Conservation (phyloP, 2,888 invertebrate genomes). For the Tolmerus cingulatus region DNA sequence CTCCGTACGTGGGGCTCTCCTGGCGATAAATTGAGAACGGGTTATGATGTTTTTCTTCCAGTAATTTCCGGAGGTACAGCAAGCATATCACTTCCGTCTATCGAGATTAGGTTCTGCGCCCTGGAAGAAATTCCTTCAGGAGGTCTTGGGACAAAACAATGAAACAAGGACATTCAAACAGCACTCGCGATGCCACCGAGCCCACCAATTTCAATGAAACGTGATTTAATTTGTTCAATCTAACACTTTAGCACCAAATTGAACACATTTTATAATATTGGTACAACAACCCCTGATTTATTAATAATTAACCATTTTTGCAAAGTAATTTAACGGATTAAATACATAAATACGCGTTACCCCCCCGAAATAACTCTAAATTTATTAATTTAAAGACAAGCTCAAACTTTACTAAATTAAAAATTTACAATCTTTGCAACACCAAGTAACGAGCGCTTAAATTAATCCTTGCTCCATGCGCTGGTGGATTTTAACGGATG, state of each 20-base stretch:
- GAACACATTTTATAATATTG: no score
- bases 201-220: no score
- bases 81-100: background rate
- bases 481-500: background rate
- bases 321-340: no score
- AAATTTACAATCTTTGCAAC: background rate
- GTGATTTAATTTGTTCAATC: no score
- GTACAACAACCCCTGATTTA: no score
- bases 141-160: background rate
- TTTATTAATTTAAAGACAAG: background rate
- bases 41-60: background rate
- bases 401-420: background rate
- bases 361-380: no score
- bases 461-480: background rate
- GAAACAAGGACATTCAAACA: no score
- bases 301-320: no score
- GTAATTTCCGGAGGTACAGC: background rate
- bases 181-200: no score
- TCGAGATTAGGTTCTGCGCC: background rate
- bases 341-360: no score
- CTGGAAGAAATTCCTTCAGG: background rate
- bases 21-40: background rate
- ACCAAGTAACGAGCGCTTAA: background rate
- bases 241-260: no score
- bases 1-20: background rate